Conservation (phyloP, 2,888 invertebrate species). For the Alloscopus bannaensis region DNA sequence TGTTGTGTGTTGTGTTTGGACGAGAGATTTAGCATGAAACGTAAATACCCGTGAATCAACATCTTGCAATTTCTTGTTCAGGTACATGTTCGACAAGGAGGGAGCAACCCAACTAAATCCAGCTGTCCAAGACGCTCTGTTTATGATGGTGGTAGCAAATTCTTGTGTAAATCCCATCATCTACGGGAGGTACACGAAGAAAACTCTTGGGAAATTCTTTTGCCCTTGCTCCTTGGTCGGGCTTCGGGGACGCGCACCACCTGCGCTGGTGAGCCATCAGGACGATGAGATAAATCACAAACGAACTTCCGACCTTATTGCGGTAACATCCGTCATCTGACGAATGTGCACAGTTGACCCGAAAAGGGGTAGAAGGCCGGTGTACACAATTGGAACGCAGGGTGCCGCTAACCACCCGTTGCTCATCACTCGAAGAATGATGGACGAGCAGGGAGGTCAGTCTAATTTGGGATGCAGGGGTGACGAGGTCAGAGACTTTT, state of each 20-base stretch:
- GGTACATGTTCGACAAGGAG: constrained; percentile 84
- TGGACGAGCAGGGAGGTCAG: constrained; percentile 7
- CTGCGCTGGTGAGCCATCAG: constrained; percentile 19
- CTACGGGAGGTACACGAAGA: constrained; percentile 82
- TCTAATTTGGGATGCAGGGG: background rate
- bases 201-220: constrained; percentile 51
- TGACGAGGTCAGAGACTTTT: constrained; percentile 34
- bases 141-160: constrained; percentile 88
- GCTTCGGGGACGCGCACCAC: constrained; percentile 13
- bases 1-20: background rate
- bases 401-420: constrained; percentile 6
- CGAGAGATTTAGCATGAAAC: background rate
- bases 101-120: constrained; percentile 82
- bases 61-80: constrained; percentile 73
- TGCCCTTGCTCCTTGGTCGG: constrained; percentile 33
- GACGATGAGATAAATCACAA: constrained; percentile 18
- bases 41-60: background rate
- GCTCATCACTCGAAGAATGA: constrained; percentile 10
- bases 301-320: constrained; percentile 37
- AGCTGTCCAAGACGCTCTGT: constrained; percentile 83
- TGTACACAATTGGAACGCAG: background rate
- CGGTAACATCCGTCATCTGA: constrained; percentile 62
- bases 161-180: constrained; percentile 88
- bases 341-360: constrained; percentile 30
- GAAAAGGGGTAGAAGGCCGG: background rate